Percentiles rank a stretch among this genome's conserved stretches.
phyloP scores from a whole-genome alignment of 2,888 invertebrate genomes.

The Diarsia mendica region DNA sequence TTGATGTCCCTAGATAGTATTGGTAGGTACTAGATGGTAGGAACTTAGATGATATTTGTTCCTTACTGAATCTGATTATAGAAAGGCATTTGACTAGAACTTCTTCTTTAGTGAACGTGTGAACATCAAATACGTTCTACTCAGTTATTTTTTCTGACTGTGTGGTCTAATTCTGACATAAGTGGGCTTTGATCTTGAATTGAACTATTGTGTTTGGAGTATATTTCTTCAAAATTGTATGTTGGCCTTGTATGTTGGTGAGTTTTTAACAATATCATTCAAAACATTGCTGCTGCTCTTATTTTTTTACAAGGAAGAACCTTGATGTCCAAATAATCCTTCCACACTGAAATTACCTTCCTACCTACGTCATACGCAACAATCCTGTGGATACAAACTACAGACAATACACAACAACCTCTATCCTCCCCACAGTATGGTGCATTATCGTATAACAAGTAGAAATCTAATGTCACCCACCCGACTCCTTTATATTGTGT shows the following conservation, averaged over 20 bases:
- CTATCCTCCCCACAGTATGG: neutral
- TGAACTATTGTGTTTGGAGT: neutral
- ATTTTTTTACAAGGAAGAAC: neutral
- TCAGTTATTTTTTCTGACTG: neutral
- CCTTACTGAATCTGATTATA: neutral
- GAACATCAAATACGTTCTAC: neutral
- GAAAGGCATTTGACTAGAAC: neutral
- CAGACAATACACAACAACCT: neutral
- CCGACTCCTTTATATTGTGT: conserved; percentile 36
- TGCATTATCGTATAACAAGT: conserved; percentile 19
- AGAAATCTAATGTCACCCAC: conserved; percentile 29
- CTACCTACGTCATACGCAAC: conserved; percentile 1
- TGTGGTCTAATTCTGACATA: neutral
- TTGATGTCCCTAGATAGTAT: neutral
- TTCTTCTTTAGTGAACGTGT: neutral
- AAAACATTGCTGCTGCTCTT: neutral
- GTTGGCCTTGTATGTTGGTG: no score
- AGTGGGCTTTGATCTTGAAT: neutral
- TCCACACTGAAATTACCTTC: conserved; percentile 17
- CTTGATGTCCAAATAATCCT: neutral
- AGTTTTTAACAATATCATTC: no score
- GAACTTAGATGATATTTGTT: neutral
- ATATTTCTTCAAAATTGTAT: neutral
- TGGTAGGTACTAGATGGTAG: neutral
- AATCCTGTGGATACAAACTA: neutral